These are phyloP conservation scores for Lypha dubia DNA, from an alignment of 2,888 invertebrate species.

Conservation along the genomic window DNA sequence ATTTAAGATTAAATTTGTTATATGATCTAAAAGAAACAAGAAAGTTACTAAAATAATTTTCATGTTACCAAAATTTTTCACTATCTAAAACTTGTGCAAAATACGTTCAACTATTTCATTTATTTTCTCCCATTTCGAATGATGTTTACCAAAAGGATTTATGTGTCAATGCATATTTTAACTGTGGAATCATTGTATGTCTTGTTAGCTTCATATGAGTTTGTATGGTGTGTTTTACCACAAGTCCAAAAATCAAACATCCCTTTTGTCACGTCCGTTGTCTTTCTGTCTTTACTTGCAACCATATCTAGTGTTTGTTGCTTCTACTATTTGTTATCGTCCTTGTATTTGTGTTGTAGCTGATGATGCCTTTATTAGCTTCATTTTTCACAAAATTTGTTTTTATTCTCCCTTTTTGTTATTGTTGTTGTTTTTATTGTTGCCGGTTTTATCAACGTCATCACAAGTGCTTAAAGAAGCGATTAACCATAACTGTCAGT, in stretches of 20 bases:
- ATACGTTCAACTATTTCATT: not conserved
- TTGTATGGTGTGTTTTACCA: not conserved
- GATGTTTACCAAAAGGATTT: conserved; percentile 69
- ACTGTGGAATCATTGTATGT: conserved; percentile 19
- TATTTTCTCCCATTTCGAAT: conserved; percentile 35
- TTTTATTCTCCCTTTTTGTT: not conserved
- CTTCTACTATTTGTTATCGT: conserved; percentile 25
- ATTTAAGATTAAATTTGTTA: too few relatives aligned
- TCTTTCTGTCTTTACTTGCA: conserved; percentile 1
- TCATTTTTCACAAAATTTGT: conserved; percentile 33
- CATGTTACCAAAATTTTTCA: not conserved
- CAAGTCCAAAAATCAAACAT: conserved; percentile 28
- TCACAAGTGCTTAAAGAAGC: conserved; percentile 67
- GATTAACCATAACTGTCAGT: conserved; percentile 70
- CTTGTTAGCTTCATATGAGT: not conserved
- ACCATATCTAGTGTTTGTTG: not conserved
- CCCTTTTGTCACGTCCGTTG: not conserved
- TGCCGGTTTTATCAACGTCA: conserved; percentile 39
- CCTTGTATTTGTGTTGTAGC: conserved; percentile 26
- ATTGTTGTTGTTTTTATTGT: not conserved
- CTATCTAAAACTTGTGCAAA: conserved; percentile 23
- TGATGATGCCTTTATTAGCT: conserved; percentile 59
- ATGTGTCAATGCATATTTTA: conserved; percentile 51
- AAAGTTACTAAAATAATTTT: too few relatives aligned
- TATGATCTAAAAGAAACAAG: too few relatives aligned